Evolutionary conservation across 2,797 vertebrate genomes (phyloP).

Genomic region (Gymnoscopelus microlampas): DNA sequence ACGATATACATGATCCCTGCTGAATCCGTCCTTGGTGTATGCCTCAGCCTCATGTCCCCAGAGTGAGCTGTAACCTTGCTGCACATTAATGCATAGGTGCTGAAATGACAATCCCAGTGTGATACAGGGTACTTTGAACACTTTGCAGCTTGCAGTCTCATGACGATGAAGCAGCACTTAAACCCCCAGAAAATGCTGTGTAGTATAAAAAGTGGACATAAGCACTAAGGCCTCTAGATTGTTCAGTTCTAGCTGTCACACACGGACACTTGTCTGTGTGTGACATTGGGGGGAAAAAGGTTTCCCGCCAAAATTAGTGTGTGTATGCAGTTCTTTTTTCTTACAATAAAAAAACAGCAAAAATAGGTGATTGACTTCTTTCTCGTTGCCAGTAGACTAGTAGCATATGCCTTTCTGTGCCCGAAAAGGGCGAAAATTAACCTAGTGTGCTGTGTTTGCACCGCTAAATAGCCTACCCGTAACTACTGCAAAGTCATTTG

Average conservation of each 20-base stretch:
- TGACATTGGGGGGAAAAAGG: no score
- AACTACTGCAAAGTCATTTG: no score
- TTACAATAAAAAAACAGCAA: no score
- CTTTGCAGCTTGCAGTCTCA: conserved; percentile 10
- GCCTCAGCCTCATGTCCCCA: not conserved
- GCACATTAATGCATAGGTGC: conserved; percentile 16
- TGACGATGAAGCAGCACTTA: conserved; percentile 22
- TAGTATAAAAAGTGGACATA: not conserved
- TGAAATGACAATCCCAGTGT: not conserved
- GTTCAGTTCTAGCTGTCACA: not conserved
- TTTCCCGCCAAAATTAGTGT: no score
- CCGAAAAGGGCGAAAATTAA: no score
- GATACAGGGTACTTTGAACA: not conserved
- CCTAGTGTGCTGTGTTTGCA: no score
- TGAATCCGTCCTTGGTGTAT: conserved; percentile 22
- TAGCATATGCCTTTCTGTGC: no score
- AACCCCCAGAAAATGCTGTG: no score
- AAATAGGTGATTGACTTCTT: no score
- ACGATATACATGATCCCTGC: not conserved
- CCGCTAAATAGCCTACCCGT: no score
- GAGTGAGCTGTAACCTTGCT: conserved; percentile 25
- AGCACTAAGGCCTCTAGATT: not conserved
- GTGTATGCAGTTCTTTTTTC: no score
- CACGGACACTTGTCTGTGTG: not conserved
- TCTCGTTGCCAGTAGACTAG: no score